Base-by-base conservation (phyloP, 2,113 vertebrate genomes). In the Cyprinodon brontotheroides region DNA sequence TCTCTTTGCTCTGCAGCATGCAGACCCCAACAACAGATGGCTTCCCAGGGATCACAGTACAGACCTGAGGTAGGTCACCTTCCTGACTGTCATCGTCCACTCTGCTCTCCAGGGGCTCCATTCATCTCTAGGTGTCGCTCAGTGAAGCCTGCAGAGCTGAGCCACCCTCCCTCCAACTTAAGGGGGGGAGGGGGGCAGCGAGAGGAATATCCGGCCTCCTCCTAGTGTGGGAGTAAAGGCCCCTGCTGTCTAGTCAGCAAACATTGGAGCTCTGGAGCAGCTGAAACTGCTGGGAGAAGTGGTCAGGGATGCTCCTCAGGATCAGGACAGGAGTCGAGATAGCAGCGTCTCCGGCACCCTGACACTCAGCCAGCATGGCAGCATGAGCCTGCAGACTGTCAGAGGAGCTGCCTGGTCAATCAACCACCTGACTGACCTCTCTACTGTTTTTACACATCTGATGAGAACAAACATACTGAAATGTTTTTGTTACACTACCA, bases 261-360 rank as follows among this genome's bases (percentile, higher is more conserved):
- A 89, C 83, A 77, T 65, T 10, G 73, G 69, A 65, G 72, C 50
- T 61, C 65, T 69, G 53, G 36, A 75, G 77, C 79, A 72, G 83
- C 82, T 48, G 65, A 75, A 64, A 68, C 4, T 8, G 6, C 62
- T 75, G 70, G 69, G 68, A 45, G 62, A 60, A 77, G 78, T 74
- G 61, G 82, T 79, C 84, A 68, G 83, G 87, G 79, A 89, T 81
- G 86, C 87, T 90, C 86, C 86, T 79, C 87, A 83, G 90, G 86
- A 89, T 78, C 81, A 82, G 81, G 70, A 75, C 72, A 20, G 75
- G 70, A 53, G 75, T 68, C 17, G 74, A 93, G 90, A 93, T 93
- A 92, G 90, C 13, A 67, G 75, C 75, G 89, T 93, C 92, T 92
- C 90, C 91, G 81, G 84, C 89, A 87, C 84, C 87, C 85, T 22